Percentiles rank a stretch among this genome's conserved stretches.
Evolutionary conservation across 2,888 invertebrate species (phyloP).

Genomic region (Altica lythri): DNA sequence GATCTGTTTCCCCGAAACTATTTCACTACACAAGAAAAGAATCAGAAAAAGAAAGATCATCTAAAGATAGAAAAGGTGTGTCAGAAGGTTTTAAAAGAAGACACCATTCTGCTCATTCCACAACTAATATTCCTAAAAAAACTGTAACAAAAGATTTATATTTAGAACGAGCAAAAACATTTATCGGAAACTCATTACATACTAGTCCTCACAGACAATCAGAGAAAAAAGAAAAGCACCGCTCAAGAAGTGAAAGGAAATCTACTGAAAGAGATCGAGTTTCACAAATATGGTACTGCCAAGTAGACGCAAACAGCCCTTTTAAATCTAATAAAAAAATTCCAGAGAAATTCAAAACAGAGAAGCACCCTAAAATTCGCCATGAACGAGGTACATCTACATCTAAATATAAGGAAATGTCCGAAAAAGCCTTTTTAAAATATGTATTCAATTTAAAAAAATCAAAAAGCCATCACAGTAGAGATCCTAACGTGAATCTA

Average conservation of each 20-base stretch:
- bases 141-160: background rate
- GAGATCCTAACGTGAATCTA: background rate
- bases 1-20: too few relatives aligned
- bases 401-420: background rate
- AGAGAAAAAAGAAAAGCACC: constrained; percentile 14
- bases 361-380: too few relatives aligned
- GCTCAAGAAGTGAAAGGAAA: constrained; percentile 16
- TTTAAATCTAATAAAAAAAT: constrained; percentile 13
- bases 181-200: constrained; percentile 20
- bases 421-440: constrained; percentile 3
- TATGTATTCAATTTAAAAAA: too few relatives aligned
- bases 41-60: background rate
- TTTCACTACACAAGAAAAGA: too few relatives aligned
- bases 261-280: constrained; percentile 6
- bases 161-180: constrained; percentile 30
- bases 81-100: constrained; percentile 8
- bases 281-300: constrained; percentile 29
- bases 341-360: background rate
- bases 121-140: background rate
- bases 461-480: background rate
- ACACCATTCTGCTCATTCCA: constrained; percentile 8
- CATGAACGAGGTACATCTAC: too few relatives aligned
- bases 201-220: background rate
- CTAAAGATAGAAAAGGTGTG: background rate
- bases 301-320: constrained; percentile 28